Base-by-base conservation (phyloP, 2,797 vertebrate genomes). In the Rhinophrynus dorsalis region DNA sequence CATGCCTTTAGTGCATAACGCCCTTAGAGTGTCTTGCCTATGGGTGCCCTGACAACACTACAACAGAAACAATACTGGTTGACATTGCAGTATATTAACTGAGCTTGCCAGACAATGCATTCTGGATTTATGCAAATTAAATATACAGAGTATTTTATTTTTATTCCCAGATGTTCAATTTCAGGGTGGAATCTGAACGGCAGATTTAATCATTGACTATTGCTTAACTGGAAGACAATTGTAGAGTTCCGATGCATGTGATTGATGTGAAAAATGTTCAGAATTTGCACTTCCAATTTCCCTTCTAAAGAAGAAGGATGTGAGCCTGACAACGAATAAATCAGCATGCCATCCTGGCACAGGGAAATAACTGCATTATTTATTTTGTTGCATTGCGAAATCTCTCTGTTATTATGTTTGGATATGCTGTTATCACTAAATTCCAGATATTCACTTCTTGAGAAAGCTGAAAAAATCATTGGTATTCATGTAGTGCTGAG, bases 121-220 rank as follows among this genome's bases (percentile, higher is more conserved):
- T 60, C 23, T 44, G 24, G 26, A 30, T 60, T 44, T 44, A 59
- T 59, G 57, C 38, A 59, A 59, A 59, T 59, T 3, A 29, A 38
- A 38, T 26, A 26, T 40, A 15, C 23, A 7, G 2, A 59, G 38
- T 12, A 29, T 40, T 45, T 59, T 44, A 29, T 23, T 44, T 44
- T 59, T 44, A 17, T 29, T 17, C 13, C 57, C 57, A 59, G 40
- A 59, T 59, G 37, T 59, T 59, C 56, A 27, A 7, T 59, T 42
- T 6, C 38, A 44, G 56, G 6, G 15, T 44, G 37, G 11, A 17
- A 59, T 1, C 37, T 20, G 37, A 42, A 44, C 13, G 10, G 24
- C 24, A 44, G 38, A 38, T 26, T 57, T 57, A 59, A 44, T 44
- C 57, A 17, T 15, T 44, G 38, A 11, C 38, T 57, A 57, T 26